Conservation (phyloP, 2,888 invertebrate genomes). For the Apodemia mormo region DNA sequence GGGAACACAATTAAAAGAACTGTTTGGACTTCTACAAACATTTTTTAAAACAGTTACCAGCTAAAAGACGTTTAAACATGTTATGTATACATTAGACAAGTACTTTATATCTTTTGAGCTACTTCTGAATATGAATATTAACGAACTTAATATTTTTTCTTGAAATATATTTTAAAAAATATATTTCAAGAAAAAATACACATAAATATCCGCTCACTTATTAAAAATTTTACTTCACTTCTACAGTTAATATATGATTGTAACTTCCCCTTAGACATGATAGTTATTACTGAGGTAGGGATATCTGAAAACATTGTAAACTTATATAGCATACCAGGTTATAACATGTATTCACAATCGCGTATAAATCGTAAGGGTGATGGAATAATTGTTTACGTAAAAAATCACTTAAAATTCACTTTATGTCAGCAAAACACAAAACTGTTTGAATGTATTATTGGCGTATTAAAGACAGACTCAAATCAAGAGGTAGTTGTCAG, state of each 20-base stretch:
- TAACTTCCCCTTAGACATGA: slow-evolving; percentile 26
- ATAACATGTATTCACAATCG: slow-evolving; percentile 35
- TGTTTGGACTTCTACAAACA: neutral
- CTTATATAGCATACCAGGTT: slow-evolving; percentile 33
- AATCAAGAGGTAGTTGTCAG: slow-evolving; percentile 10
- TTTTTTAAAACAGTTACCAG: neutral
- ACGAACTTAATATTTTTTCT: no score
- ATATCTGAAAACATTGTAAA: slow-evolving; percentile 27
- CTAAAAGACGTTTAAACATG: neutral
- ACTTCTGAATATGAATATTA: no score
- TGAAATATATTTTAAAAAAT: no score
- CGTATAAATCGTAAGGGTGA: slow-evolving; percentile 28
- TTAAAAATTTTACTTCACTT: slow-evolving; percentile 33
- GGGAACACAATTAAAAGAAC: neutral
- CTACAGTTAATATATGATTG: slow-evolving; percentile 23
- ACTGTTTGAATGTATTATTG: slow-evolving; percentile 24
- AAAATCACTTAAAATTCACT: slow-evolving; percentile 23
- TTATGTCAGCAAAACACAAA: neutral
- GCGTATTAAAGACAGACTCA: neutral
- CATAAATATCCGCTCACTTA: no score
- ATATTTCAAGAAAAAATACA: no score
- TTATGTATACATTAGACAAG: slow-evolving; percentile 24
- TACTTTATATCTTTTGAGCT: no score
- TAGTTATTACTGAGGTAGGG: slow-evolving; percentile 32
- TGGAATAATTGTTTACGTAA: slow-evolving; percentile 28